Evolutionary conservation across 30 jellyfish, hydroid and myxozoan genomes (phyloP).

Genomic region (Cassiopea xamachana): DNA sequence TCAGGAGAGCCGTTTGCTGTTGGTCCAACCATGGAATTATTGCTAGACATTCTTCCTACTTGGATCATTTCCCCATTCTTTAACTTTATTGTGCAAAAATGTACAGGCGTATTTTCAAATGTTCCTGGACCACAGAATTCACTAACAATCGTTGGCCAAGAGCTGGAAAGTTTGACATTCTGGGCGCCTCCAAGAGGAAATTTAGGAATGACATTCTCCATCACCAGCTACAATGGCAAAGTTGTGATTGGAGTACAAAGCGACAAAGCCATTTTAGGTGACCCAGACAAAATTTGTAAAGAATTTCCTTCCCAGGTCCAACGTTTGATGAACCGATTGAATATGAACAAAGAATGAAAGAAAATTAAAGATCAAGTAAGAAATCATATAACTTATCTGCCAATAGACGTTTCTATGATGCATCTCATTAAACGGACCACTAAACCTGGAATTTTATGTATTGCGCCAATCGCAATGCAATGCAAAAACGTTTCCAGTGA

Average conservation of each 20-base stretch:
- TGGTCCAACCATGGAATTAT: constrained; percentile 67
- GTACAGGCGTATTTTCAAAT: constrained; percentile 78
- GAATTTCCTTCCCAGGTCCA: constrained; percentile 57
- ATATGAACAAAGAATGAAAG: constrained; percentile 1
- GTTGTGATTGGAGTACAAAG: constrained; percentile 69
- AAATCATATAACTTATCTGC: not conserved
- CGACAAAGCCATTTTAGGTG: constrained; percentile 58
- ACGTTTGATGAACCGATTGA: constrained; percentile 42
- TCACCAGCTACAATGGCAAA: constrained; percentile 66
- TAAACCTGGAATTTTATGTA: too few species aligned
- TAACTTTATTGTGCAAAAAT: constrained; percentile 52
- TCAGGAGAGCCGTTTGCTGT: constrained; percentile 88
- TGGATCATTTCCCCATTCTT: constrained; percentile 57
- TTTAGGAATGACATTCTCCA: constrained; percentile 79
- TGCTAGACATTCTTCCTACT: constrained; percentile 60
- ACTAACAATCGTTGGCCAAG: constrained; percentile 56
- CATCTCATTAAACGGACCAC: too few species aligned
- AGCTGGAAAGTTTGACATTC: constrained; percentile 59
- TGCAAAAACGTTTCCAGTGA: too few species aligned
- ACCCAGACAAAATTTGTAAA: constrained; percentile 74
- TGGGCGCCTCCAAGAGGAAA: constrained; percentile 93
- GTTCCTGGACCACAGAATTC: constrained; percentile 81
- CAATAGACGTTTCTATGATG: too few species aligned
- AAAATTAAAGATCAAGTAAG: not conserved
- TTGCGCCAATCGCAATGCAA: too few species aligned